phyloP scores from a whole-genome alignment of 2,888 invertebrate species.

The Pristionchus entomophagus region DNA sequence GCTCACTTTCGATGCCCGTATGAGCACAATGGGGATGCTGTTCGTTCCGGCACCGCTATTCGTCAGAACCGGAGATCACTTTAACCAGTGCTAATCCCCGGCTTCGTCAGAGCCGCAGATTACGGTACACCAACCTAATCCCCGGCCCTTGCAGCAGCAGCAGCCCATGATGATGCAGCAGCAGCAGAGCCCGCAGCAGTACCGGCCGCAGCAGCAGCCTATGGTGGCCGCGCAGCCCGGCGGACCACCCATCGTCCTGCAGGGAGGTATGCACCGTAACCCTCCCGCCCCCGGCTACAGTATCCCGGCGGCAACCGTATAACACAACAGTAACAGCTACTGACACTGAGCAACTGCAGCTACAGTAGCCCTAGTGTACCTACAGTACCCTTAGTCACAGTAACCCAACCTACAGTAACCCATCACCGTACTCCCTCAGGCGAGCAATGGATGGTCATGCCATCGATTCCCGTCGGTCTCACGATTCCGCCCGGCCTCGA shows the following conservation, averaged over 20 bases:
- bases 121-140: no score
- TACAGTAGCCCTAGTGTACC: no score
- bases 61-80: no score
- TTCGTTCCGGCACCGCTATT: no score
- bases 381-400: background rate
- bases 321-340: no score
- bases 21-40: no score
- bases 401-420: no score
- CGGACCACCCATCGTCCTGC: background rate
- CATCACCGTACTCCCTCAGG: background rate
- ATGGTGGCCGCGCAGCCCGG: background rate
- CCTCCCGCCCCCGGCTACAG: background rate
- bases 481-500: constrained; percentile 28
- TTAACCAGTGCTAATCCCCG: no score
- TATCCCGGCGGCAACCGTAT: background rate
- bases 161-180: constrained; percentile 19
- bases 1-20: no score
- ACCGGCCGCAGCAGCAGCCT: background rate
- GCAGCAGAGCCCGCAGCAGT: background rate
- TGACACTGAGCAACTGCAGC: no score
- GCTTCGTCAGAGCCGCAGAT: no score
- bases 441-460: constrained; percentile 6
- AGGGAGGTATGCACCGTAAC: background rate
- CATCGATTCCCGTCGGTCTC: background rate
- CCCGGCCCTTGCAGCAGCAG: constrained; percentile 8